These are phyloP conservation scores for Phyllostomus hastatus DNA, from an alignment of 2,113 vertebrate genomes.

Conservation along the genomic window DNA sequence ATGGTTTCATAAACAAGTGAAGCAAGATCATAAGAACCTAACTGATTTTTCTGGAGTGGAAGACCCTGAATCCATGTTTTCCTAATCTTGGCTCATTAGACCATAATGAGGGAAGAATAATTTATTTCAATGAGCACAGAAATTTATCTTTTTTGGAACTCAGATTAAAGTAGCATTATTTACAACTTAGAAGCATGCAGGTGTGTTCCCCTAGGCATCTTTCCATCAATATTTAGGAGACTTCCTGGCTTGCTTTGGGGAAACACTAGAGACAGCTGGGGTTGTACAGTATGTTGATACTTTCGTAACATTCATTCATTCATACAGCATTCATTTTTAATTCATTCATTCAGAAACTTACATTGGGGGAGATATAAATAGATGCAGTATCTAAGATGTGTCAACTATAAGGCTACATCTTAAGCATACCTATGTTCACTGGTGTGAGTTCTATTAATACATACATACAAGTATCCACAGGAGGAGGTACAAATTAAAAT, in stretches of 20 bases:
- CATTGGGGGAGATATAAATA: neutral
- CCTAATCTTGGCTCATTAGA: slow-evolving; percentile 37
- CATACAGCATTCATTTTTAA: neutral
- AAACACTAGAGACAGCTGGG: neutral
- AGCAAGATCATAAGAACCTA: neutral
- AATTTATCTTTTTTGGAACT: slow-evolving; percentile 55
- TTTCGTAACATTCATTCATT: slow-evolving; percentile 11
- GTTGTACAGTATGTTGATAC: neutral
- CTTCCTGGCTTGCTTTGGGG: neutral
- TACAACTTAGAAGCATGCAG: slow-evolving; percentile 48
- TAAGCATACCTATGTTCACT: neutral
- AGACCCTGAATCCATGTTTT: slow-evolving; percentile 35
- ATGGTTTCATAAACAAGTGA: neutral
- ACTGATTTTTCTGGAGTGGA: neutral
- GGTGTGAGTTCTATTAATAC: neutral
- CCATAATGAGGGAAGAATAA: slow-evolving; percentile 12
- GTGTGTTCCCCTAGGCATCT: slow-evolving; percentile 40
- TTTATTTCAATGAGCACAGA: slow-evolving; percentile 33
- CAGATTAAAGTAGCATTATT: slow-evolving; percentile 41
- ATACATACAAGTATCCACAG: neutral
- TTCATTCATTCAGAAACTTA: neutral
- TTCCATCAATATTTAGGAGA: slow-evolving; percentile 30
- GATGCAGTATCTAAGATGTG: neutral
- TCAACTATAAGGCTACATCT: neutral
- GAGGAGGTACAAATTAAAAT: neutral